A percentile compares a stretch with the other conserved stretches of the same genome.
Evolutionary conservation across 2,113 vertebrate genomes (phyloP).

Genomic region (Tamias sibiricus): DNA sequence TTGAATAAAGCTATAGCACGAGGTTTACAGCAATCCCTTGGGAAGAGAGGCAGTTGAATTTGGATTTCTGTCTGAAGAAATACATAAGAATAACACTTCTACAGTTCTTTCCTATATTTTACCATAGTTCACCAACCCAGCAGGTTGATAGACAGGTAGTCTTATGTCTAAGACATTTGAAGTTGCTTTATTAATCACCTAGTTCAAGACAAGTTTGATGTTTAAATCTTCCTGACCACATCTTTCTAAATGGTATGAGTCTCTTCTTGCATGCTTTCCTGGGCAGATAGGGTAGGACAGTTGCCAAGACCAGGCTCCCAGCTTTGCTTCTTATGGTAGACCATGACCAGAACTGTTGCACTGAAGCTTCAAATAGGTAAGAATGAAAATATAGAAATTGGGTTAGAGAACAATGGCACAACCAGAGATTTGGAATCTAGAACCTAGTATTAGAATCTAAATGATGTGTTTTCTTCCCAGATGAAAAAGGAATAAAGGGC

Average conservation of each 20-base stretch:
- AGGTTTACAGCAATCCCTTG: not conserved
- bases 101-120: not conserved
- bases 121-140: not conserved
- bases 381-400: not conserved
- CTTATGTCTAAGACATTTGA: not conserved
- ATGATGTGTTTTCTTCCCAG: not conserved
- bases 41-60: not conserved
- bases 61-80: conserved; percentile 14
- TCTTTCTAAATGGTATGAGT: not conserved
- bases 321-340: not conserved
- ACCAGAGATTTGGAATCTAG: not conserved
- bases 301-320: not conserved
- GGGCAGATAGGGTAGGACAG: not conserved
- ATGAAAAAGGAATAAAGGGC: not conserved
- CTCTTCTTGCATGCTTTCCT: not conserved
- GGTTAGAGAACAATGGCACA: not conserved
- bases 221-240: not conserved
- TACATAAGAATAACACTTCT: not conserved
- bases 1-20: not conserved
- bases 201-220: not conserved
- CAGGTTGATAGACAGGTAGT: not conserved
- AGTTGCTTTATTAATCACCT: not conserved
- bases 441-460: not conserved
- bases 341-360: not conserved
- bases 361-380: not conserved